These are phyloP conservation scores for Drosophila insularis DNA, from an alignment of 1,140 invertebrate genomes.

Conservation along the genomic window DNA sequence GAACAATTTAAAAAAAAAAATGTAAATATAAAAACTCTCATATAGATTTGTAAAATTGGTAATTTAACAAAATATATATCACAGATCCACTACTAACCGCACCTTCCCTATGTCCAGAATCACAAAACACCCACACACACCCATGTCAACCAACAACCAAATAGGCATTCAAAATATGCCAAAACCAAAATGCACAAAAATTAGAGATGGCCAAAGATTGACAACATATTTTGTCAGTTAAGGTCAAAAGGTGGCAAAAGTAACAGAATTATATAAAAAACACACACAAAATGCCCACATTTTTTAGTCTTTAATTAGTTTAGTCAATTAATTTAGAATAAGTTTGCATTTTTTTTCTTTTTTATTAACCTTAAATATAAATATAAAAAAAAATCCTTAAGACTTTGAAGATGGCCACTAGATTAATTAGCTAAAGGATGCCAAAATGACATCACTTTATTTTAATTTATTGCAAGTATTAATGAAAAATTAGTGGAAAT, in stretches of 20 bases:
- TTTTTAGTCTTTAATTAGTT: too few species aligned
- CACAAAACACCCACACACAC: background rate
- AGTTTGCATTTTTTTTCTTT: too few species aligned
- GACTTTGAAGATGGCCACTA: too few species aligned
- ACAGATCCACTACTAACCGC: background rate
- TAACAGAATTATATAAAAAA: too few species aligned
- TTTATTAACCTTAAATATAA: too few species aligned
- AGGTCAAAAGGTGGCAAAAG: background rate
- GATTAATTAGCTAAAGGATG: too few species aligned
- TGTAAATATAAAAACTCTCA: conserved; percentile 28
- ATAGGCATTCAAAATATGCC: conserved; percentile 17
- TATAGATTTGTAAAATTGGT: conserved; percentile 56
- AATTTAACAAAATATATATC: conserved; percentile 57
- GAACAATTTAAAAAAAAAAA: background rate
- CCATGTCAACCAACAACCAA: conserved; percentile 9
- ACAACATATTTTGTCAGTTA: background rate
- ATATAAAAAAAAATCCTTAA: too few species aligned
- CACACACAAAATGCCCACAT: too few species aligned
- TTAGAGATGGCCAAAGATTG: conserved; percentile 4
- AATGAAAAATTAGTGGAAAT: too few species aligned
- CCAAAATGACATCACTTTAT: too few species aligned
- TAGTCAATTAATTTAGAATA: too few species aligned
- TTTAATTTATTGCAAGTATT: too few species aligned
- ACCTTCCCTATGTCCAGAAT: background rate
- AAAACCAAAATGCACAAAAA: conserved; percentile 13